Base-by-base conservation (phyloP, 2,888 invertebrate genomes). In the Trachelus tabidus region DNA sequence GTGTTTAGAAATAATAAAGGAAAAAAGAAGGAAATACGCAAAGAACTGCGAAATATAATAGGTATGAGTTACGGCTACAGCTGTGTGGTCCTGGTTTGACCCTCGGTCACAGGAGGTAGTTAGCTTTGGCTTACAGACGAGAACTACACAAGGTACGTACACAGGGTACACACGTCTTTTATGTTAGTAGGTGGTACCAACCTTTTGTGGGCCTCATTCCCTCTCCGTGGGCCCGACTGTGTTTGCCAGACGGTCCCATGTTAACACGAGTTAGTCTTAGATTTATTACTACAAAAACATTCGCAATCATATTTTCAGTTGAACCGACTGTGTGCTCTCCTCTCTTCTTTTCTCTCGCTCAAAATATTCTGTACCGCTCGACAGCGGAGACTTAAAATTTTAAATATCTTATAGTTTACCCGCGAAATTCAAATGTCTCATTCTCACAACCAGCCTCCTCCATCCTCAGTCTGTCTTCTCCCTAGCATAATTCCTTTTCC, bases 21-120 rank as follows among this genome's bases (percentile, higher is more conserved):
- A 34, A 76, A 77, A 78, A 75, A 68, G 75, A 73, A 74, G 76
- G 35, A 79, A 74, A 23, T 73, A 75, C 69, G 73, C 71, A 75
- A 75, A 37, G 73, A 76, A 73, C 76, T 40, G 76, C 75, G 80
- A 81, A 83, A 83, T 87, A 85, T 84, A 86, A 86, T 85, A 85
- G 84, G 84, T 79, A 82, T 86, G 84, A 86, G 85, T 87, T 87
- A 87, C 78, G 85, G 81, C 79, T 81, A 80, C 81, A 83, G 81
- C 81, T 84, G 87, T 85, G 84, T 87, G 85, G 84, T 86, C 86
- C 83, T 81, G 81, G 81, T 81, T 82, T 84, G 84, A 85, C 83
- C 85, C 80, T 79, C 75, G 81, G 81, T 80, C 81, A 73, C 77
- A 69, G 71, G 75, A 79, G 77, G 78, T 78, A 85, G 81, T 82